phyloP scores from a whole-genome alignment of 2,113 vertebrate genomes.

The Planiliza haematocheilus region DNA sequence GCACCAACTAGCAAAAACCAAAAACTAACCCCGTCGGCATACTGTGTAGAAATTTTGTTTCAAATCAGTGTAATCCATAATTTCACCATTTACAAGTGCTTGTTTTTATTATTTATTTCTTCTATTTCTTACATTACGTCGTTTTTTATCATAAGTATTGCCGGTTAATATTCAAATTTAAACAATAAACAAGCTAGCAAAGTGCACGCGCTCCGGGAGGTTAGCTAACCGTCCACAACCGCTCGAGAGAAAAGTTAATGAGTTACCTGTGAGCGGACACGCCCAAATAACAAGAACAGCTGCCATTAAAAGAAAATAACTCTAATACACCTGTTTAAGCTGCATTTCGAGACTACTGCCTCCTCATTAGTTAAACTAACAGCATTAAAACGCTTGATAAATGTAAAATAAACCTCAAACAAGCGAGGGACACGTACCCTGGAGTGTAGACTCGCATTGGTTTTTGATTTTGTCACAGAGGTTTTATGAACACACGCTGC shows the following conservation, averaged over 20 bases:
- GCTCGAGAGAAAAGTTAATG: slow-evolving; percentile 4
- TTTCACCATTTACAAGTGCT: too few relatives aligned
- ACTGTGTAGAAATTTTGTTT: neutral
- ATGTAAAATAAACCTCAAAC: neutral
- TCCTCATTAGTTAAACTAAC: neutral
- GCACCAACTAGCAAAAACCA: neutral
- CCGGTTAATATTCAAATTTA: too few relatives aligned
- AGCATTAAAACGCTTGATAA: neutral
- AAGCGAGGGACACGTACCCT: neutral
- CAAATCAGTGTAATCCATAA: too few relatives aligned
- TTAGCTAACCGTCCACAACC: slow-evolving; percentile 23
- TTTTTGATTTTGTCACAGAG: too few relatives aligned
- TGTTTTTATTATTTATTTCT: too few relatives aligned
- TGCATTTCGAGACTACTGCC: neutral
- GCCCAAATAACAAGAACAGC: slow-evolving; percentile 29
- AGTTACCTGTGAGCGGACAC: slow-evolving; percentile 63
- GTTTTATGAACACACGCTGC: too few relatives aligned
- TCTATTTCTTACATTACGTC: too few relatives aligned
- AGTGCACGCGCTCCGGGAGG: neutral
- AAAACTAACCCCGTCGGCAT: neutral
- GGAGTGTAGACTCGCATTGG: neutral
- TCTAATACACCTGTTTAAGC: slow-evolving; percentile 42
- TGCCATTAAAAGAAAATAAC: slow-evolving; percentile 8
- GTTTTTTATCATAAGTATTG: too few relatives aligned
- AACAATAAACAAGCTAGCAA: too few relatives aligned